Percentiles rank a stretch among this genome's conserved stretches.
Conservation (phyloP, 2,113 vertebrate genomes). For the Otus sunia region DNA sequence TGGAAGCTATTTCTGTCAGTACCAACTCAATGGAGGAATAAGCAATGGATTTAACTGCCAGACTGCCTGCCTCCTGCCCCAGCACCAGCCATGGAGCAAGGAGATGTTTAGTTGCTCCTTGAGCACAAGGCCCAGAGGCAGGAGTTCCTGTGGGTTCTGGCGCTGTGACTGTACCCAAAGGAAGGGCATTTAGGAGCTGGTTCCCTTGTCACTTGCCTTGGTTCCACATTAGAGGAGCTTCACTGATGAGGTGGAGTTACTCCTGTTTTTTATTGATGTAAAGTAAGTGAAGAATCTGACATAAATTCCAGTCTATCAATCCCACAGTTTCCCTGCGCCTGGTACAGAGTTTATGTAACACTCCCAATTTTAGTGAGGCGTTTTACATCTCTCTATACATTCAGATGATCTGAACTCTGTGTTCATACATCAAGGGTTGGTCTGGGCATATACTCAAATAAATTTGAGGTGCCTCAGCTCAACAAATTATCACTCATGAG, state of each 20-base stretch:
- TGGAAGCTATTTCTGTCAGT: slow-evolving; percentile 52
- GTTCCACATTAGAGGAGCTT: not conserved
- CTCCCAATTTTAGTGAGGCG: not conserved
- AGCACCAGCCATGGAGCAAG: not conserved
- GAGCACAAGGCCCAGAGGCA: not conserved
- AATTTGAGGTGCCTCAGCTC: not conserved
- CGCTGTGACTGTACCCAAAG: not conserved
- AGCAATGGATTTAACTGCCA: not conserved
- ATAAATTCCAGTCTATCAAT: not conserved
- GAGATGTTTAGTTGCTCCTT: not conserved
- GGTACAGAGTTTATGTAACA: not conserved
- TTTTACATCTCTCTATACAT: not conserved
- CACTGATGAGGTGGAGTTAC: not conserved
- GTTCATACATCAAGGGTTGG: not conserved
- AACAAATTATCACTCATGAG: not conserved
- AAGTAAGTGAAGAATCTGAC: not conserved
- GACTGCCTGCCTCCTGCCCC: not conserved
- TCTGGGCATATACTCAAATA: not conserved
- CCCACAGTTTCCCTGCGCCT: not conserved
- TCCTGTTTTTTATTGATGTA: not conserved
- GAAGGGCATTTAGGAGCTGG: not conserved
- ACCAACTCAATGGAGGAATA: not conserved
- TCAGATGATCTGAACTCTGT: not conserved
- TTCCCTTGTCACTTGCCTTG: not conserved
- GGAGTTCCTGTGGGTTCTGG: not conserved